Evolutionary conservation across 1,140 invertebrate genomes (phyloP).

Genomic region (Lethrus apterus): DNA sequence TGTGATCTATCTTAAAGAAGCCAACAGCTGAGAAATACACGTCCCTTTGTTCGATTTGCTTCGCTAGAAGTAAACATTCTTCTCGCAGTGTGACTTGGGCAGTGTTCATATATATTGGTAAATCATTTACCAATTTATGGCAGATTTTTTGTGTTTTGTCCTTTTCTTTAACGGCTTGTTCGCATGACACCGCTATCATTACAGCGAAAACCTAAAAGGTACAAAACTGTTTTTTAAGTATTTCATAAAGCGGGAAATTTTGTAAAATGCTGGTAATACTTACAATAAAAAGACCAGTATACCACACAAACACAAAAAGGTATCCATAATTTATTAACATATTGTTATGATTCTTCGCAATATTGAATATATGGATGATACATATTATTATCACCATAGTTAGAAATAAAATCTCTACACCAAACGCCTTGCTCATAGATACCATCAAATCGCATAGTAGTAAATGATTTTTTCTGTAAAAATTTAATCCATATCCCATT

Average conservation of each 20-base stretch:
- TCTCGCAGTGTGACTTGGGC: background rate
- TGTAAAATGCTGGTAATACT: background rate
- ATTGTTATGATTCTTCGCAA: background rate
- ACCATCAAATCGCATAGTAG: background rate
- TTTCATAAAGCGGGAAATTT: background rate
- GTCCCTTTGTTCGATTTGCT: background rate
- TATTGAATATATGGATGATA: background rate
- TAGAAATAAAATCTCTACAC: background rate
- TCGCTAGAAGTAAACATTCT: background rate
- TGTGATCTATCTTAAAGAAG: conserved; percentile 4
- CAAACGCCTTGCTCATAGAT: background rate
- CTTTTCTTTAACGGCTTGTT: conserved; percentile 1
- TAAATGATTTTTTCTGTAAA: background rate
- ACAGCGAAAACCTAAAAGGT: conserved; percentile 1
- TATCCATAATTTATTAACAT: no score
- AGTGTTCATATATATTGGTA: background rate
- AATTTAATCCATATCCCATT: background rate
- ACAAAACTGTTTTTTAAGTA: background rate
- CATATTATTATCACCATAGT: background rate
- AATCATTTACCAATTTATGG: background rate
- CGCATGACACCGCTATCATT: conserved; percentile 3
- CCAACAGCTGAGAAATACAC: background rate
- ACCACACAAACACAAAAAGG: background rate
- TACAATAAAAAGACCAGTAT: conserved; percentile 6
- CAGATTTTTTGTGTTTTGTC: conserved; percentile 3